Evolutionary conservation across 2,113 vertebrate genomes (phyloP), one percentile per base, ranked within the genome.

Genomic region (Lethenteron reissneri): DNA sequence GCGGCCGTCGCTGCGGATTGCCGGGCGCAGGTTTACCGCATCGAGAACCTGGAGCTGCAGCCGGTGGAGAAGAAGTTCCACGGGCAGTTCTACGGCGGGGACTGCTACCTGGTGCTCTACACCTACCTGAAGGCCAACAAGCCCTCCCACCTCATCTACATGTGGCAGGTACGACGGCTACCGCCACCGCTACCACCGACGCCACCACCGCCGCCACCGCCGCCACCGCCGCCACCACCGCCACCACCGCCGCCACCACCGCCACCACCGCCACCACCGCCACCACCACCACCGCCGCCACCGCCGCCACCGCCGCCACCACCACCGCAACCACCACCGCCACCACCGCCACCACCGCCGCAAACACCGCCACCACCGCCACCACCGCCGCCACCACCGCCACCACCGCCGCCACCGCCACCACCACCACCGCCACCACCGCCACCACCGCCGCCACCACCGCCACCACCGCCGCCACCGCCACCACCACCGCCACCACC

Each of bases 31-130:
- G 81, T 91, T 70, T 92, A 88, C 87, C 82, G 89, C 19, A 84
- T 92, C 59, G 87, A 92, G 77, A 75, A 86, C n/a, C 62, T 85
- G 74, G 79, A 89, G 71, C 81, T 86, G 78, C 79, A 82, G 13
- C 86, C 85, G 0, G 83, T 92, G 2, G n/a, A 84, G 9, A 84
- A 81, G 25, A 85, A 76, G 70, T 83, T 76, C 0, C 85, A 85
- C 0, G 89, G 89, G 10, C 87, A 89, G 78, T 92, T 92, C 76
- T 91, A 91, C 0, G 88, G 88, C 21, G 89, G 88, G 8, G 89
- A 92, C 72, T 89, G 88, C 78, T 92, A 92, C 78, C 75, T 92
- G 73, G 79, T 90, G 70, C 77, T 92, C 19, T 92, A 92, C 76
- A 85, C 86, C 2, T 92, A 92, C 78, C 73, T 77, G 71, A 82